Percentiles rank a stretch among this genome's conserved stretches.
These are phyloP conservation scores for Cisticola juncidis DNA, from an alignment of 2,113 vertebrate genomes.

Conservation along the genomic window DNA sequence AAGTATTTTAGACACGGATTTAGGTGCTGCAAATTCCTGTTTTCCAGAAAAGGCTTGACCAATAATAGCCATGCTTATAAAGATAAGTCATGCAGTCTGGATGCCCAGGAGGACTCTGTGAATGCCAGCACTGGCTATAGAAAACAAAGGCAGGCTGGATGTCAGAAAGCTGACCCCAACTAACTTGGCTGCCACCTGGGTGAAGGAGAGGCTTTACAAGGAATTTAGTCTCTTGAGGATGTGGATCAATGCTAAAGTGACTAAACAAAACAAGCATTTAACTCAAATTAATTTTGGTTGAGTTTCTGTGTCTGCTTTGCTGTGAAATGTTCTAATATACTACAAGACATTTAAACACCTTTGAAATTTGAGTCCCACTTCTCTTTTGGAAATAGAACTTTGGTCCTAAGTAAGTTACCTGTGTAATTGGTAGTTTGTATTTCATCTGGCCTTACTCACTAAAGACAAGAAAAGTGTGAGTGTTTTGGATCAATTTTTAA, in stretches of 20 bases:
- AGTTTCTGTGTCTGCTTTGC: background rate
- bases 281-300: background rate
- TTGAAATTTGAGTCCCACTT: background rate
- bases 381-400: background rate
- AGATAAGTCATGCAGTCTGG: background rate
- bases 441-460: background rate
- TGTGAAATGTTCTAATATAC: background rate
- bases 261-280: background rate
- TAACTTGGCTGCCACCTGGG: background rate
- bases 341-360: background rate
- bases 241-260: background rate
- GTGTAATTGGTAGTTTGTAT: background rate
- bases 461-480: background rate
- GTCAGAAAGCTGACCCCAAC: background rate
- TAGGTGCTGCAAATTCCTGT: background rate
- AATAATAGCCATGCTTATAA: background rate
- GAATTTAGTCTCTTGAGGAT: background rate
- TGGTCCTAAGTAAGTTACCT: background rate
- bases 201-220: background rate
- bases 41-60: background rate
- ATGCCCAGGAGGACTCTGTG: background rate
- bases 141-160: background rate
- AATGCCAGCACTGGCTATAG: background rate
- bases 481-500: background rate
- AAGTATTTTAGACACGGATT: background rate